Base-by-base conservation (phyloP, 2,113 vertebrate genomes). In the Manacus vitellinus region DNA sequence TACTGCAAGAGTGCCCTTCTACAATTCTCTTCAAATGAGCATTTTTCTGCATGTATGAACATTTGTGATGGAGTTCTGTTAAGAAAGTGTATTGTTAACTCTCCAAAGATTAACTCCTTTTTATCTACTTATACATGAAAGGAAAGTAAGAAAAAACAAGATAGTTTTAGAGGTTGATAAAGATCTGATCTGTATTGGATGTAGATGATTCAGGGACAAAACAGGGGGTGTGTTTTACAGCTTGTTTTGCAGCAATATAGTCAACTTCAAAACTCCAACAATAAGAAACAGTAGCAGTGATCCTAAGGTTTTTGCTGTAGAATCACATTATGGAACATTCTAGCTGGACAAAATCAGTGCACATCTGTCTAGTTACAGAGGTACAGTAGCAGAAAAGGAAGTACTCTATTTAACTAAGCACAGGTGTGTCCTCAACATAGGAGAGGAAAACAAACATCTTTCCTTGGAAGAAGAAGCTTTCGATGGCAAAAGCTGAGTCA, bases 341-440 rank as follows among this genome's bases (percentile, higher is more conserved):
- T 51, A 65, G 35, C 19, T 41, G 30, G 68, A 43, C 35, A 78
- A 83, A 80, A 70, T 9, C 16, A 25, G 8, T 12, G 11, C 39
- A 55, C 0, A 0, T 2, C 30, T 90, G 2, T 0, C 27, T 52
- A 35, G 30, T 56, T 46, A 65, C 6, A 84, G 65, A 55, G 4
- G 12, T 51, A 62, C 44, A 46, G n/a, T 1, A 70, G 44, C 27
- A 84, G 51, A 59, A 91, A 77, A 83, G 28, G 35, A 49, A 63
- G 21, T 16, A 71, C 2, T 33, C 5, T 19, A 39, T 18, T 54
- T 82, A 76, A 56, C 9, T 49, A 72, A 75, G 30, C 30, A 18
- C 33, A 28, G 2, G 17, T n/a, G 12, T 35, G 65, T 85, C 33
- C n/a, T 33, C 51, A 71, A 39, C 13, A 87, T 23, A 70, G 27